phyloP scores from a whole-genome alignment of 2,888 invertebrate species.

The Cheiracanthium punctorium region DNA sequence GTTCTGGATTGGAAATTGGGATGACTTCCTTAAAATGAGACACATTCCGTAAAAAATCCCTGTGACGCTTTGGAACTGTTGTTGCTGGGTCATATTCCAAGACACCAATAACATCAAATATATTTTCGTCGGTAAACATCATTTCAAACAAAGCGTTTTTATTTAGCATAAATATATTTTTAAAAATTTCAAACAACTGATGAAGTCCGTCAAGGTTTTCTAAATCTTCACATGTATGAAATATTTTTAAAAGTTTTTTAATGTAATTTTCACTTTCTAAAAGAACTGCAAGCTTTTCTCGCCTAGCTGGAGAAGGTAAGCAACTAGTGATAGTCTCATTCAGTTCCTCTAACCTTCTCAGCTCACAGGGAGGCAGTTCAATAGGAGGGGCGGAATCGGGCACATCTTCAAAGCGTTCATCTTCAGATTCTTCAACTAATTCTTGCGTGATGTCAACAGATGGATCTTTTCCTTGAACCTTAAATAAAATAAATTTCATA shows the following conservation, averaged over 20 bases:
- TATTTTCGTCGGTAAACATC: conserved; percentile 87
- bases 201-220: conserved; percentile 96
- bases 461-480: conserved; percentile 99
- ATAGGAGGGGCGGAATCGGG: conserved; percentile 93
- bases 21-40: conserved; percentile 80
- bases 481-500: conserved; percentile 73
- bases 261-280: conserved; percentile 97
- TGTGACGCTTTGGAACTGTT: conserved; percentile 90
- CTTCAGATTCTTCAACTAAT: conserved; percentile 95
- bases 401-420: conserved; percentile 97
- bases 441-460: conserved; percentile 98
- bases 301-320: conserved; percentile 89
- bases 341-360: conserved; percentile 94
- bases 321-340: conserved; percentile 91
- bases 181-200: conserved; percentile 96
- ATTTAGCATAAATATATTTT: conserved; percentile 98
- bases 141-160: conserved; percentile 97
- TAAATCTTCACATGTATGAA: conserved; percentile 97
- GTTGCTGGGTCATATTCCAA: conserved; percentile 96
- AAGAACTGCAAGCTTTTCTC: conserved; percentile 95
- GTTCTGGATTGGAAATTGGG: conserved; percentile 94
- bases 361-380: conserved; percentile 95
- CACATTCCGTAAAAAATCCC: conserved; percentile 91
- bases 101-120: conserved; percentile 97
- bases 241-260: conserved; percentile 93